phyloP scores from a whole-genome alignment of 2,888 invertebrate genomes.

The Neoaliturus tenellus region DNA sequence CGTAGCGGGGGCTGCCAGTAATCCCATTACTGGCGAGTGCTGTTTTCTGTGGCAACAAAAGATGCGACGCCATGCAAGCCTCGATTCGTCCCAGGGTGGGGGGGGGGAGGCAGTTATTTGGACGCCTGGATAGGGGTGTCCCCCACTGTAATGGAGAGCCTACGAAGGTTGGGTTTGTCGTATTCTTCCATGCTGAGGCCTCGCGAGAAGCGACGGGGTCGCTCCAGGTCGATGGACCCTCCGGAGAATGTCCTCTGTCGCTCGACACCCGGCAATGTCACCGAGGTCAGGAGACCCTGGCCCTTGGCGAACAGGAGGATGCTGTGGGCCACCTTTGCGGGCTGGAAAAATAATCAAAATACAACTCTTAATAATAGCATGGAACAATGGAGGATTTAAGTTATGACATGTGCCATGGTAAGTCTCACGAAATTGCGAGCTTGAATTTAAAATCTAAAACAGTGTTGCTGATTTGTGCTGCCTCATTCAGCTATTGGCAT shows the following conservation, averaged over 20 bases:
- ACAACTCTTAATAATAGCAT: too few species aligned
- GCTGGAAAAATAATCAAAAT: constrained; percentile 78
- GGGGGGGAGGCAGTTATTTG: constrained; percentile 49
- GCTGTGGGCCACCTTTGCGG: constrained; percentile 90
- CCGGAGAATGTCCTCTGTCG: constrained; percentile 80
- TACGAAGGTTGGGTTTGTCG: constrained; percentile 85
- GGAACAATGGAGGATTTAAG: too few species aligned
- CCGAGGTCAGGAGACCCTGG: constrained; percentile 87
- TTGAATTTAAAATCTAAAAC: too few species aligned
- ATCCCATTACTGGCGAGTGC: constrained; percentile 9
- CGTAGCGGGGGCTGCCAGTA: not conserved
- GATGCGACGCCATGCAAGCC: not conserved
- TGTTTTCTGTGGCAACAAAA: too few species aligned
- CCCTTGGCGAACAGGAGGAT: constrained; percentile 93
- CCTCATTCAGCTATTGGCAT: too few species aligned
- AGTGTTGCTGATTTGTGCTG: too few species aligned
- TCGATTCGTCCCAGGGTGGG: not conserved
- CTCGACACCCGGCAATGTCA: constrained; percentile 88
- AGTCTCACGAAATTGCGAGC: too few species aligned
- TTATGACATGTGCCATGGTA: too few species aligned
- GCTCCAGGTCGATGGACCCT: constrained; percentile 74
- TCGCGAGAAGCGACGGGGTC: constrained; percentile 73
- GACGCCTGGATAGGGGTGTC: constrained; percentile 49
- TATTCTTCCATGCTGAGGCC: constrained; percentile 90
- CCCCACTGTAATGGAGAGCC: constrained; percentile 75